Percentiles rank a stretch among this genome's conserved stretches.
Evolutionary conservation across 2,113 vertebrate genomes (phyloP).

Genomic region (Oreotrochilus melanogaster): DNA sequence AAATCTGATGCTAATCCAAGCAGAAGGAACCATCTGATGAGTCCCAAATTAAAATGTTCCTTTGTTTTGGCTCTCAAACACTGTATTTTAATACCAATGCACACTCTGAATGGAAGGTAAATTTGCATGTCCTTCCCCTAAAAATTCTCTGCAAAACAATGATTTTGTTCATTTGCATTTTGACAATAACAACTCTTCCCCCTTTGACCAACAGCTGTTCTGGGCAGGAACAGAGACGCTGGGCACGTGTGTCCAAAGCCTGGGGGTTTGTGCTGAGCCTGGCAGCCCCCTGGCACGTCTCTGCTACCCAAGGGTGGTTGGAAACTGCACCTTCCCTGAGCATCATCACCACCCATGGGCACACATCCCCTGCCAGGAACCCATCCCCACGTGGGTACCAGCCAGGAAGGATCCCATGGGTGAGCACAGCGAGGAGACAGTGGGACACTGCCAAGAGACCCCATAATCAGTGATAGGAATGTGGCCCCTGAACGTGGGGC

Average conservation of each 20-base stretch:
- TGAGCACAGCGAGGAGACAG: not conserved
- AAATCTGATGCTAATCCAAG: constrained; percentile 10
- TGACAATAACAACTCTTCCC: constrained; percentile 8
- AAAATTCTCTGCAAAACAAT: constrained; percentile 26
- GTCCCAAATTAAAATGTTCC: constrained; percentile 56
- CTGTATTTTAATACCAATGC: constrained; percentile 26
- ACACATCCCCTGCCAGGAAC: not conserved
- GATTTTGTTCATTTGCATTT: constrained; percentile 60
- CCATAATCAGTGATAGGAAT: fast-evolving
- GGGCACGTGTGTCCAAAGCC: not conserved
- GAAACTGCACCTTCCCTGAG: no score
- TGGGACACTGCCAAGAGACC: not conserved
- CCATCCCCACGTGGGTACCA: fast-evolving
- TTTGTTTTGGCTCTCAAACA: constrained; percentile 38
- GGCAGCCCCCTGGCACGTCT: not conserved
- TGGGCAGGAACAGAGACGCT: not conserved
- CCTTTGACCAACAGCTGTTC: constrained; percentile 50
- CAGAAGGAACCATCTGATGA: constrained; percentile 46
- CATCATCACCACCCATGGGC: not conserved
- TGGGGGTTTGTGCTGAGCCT: not conserved
- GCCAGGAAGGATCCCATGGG: not conserved
- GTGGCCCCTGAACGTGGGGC: fast-evolving
- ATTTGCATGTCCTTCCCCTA: constrained; percentile 60
- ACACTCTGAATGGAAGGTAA: not conserved
- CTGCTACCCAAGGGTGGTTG: fast-evolving